Percentiles rank a stretch among this genome's conserved stretches.
Evolutionary conservation across 1,140 invertebrate species (phyloP).

Genomic region (Dufourea novaeangliae): DNA sequence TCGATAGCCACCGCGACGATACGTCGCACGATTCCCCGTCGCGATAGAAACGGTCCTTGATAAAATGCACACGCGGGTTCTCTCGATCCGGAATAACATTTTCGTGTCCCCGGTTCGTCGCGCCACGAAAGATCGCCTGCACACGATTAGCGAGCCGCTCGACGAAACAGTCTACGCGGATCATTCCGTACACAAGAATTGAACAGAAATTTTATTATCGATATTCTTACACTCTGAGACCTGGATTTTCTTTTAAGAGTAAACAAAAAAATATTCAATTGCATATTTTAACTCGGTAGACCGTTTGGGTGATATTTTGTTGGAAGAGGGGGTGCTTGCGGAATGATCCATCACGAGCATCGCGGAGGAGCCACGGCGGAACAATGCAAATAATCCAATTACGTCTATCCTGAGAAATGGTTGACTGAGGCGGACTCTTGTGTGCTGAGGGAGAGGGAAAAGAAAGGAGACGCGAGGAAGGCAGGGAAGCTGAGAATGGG

Average conservation of each 20-base stretch:
- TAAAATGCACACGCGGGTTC: conserved; percentile 28
- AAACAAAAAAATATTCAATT: too few species aligned
- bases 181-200: background rate
- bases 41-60: conserved; percentile 37
- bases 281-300: too few species aligned
- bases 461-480: background rate
- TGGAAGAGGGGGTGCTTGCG: too few species aligned
- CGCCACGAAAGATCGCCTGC: background rate
- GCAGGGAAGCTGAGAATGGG: background rate
- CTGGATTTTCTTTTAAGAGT: too few species aligned
- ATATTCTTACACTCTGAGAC: too few species aligned
- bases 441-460: background rate
- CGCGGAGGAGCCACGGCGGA: conserved; percentile 44
- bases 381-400: conserved; percentile 76
- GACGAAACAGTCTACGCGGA: background rate
- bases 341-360: conserved; percentile 61
- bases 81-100: conserved; percentile 10
- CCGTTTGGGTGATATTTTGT: too few species aligned
- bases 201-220: too few species aligned
- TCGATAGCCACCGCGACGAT: conserved; percentile 35
- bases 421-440: conserved; percentile 45
- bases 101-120: background rate
- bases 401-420: conserved; percentile 74
- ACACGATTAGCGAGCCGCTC: conserved; percentile 6
- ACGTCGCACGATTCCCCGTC: conserved; percentile 27